Base-by-base conservation (phyloP, 2,797 vertebrate species). In the Microctenopoma stevenorrisi region DNA sequence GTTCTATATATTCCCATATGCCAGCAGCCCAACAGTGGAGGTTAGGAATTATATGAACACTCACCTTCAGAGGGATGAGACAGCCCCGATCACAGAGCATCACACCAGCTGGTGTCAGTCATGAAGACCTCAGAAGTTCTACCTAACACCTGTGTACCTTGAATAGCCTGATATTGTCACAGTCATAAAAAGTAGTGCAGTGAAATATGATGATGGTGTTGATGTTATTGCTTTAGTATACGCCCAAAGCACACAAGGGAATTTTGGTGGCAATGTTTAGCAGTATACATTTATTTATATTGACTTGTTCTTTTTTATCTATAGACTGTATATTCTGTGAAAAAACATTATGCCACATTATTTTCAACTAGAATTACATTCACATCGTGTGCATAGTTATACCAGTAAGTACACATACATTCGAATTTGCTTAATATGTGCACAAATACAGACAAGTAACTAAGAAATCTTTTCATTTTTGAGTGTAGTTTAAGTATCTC, bases 161-260 rank as follows among this genome's bases (percentile, higher is more conserved):
- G 55, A 83, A 71, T 87, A 90, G 63, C 74, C 86, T 93, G 74
- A 94, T n/a, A 14, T 86, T 35, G 83, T 93, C 62, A 91, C 85
- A 18, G 40, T 18, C 42, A 18, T 18, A 18, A 18, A 28, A 10
- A 25, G 11, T 18, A 33, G 15, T 18, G 12, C 25, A 48, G 3
- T 11, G 3, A 33, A 8, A 26, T 42, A 4, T 56, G 61, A 70
- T 12, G 51, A 61, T 22, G 43, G 47, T 25, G n/a, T 68, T 4
- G 46, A 73, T 43, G 56, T 82, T 26, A 44, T 68, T 64, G 10
- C 15, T 64, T 42, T 69, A 74, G 25, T n/a, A 58, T 16, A 59
- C 10, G 3, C 47, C 59, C 16, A 46, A 10, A 13, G 43, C n/a
- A 55, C 4, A 18, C n/a, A n/a, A 33, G 9, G 15, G 3, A 56